A percentile compares a stretch with the other conserved stretches of the same genome.
Conservation (phyloP, 2,797 vertebrate genomes). For the Sylvia borin region DNA sequence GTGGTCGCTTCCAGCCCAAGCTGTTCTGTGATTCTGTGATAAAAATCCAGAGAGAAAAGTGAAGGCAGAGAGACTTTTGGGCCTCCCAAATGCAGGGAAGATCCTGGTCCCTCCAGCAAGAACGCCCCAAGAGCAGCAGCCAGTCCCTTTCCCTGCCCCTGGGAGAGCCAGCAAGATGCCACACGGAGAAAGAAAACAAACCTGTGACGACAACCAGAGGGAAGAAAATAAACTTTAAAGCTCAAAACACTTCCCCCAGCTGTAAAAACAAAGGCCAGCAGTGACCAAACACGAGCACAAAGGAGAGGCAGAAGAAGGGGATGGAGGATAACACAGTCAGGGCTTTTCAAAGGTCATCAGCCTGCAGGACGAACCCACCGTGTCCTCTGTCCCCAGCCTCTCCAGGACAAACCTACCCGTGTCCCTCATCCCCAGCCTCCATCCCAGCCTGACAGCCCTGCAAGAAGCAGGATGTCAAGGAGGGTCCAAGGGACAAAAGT, state of each 20-base stretch:
- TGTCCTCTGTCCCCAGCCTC: background rate
- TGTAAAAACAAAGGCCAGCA: conserved; percentile 66
- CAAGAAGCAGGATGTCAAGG: background rate
- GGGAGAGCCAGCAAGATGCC: conserved; percentile 48
- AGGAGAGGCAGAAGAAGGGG: conserved; percentile 13
- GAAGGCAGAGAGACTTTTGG: background rate
- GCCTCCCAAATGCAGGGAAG: background rate
- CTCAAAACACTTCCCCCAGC: conserved; percentile 70
- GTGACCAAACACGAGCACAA: conserved; percentile 58
- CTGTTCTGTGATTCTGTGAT: background rate
- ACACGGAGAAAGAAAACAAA: conserved; percentile 55
- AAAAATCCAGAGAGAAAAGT: background rate
- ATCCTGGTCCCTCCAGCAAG: background rate
- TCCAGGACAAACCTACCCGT: background rate
- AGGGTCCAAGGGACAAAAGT: background rate
- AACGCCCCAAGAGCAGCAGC: background rate
- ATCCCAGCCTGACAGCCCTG: background rate
- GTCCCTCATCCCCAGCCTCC: background rate
- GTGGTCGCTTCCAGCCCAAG: background rate
- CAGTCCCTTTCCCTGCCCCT: background rate
- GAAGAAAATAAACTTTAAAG: conserved; percentile 61
- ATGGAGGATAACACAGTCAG: background rate
- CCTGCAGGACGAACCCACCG: rapidly evolving
- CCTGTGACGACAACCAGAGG: conserved; percentile 58
- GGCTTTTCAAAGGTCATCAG: background rate